Evolutionary conservation across 2,797 vertebrate genomes (phyloP).

Genomic region (Poeciliopsis infans): DNA sequence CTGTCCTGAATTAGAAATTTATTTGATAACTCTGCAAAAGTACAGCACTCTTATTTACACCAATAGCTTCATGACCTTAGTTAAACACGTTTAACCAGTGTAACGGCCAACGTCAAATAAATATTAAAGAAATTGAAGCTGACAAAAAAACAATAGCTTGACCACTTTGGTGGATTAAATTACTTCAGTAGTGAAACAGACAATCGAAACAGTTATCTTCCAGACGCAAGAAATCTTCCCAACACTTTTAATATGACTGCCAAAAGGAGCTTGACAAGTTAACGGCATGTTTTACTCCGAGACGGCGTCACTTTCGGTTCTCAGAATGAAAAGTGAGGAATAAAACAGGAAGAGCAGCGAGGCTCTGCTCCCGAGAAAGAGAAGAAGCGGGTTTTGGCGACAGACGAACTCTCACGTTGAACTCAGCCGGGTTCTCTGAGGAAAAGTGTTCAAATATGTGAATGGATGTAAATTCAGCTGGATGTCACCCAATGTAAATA

Average conservation of each 20-base stretch:
- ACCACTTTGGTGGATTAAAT: background rate
- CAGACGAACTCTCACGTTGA: background rate
- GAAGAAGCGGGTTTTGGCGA: background rate
- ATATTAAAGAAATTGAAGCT: no score
- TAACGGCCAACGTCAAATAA: no score
- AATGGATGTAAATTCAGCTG: background rate
- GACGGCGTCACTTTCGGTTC: no score
- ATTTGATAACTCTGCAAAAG: no score
- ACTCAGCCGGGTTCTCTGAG: background rate
- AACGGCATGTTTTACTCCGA: background rate
- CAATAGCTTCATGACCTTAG: no score
- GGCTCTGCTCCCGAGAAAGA: background rate
- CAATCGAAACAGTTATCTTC: background rate
- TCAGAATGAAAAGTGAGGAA: no score
- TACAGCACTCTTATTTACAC: no score
- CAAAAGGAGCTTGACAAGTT: background rate
- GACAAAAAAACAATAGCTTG: no score
- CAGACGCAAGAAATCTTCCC: background rate
- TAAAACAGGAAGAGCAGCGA: background rate
- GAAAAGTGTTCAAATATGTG: no score
- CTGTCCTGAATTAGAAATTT: no score
- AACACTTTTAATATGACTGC: background rate
- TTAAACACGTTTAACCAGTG: no score
- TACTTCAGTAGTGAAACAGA: background rate
- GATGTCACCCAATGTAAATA: conserved; percentile 24